These are phyloP conservation scores for Bombus huntii DNA, from an alignment of 1,140 invertebrate genomes.

Conservation along the genomic window DNA sequence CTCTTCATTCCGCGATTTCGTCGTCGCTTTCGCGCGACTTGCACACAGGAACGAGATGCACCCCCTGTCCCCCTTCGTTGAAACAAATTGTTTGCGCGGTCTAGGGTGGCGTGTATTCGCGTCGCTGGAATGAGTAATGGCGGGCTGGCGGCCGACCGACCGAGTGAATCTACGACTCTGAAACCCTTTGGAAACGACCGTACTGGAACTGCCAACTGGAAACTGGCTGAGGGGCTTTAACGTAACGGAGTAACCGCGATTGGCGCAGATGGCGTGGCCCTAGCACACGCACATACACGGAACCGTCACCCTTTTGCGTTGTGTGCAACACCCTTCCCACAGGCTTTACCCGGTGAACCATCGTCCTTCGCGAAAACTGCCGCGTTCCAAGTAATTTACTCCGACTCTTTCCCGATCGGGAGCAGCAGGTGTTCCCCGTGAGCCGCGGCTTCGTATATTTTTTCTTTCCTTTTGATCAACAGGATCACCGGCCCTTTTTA, in stretches of 20 bases:
- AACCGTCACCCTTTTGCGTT: not conserved
- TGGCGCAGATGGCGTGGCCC: constrained; percentile 74
- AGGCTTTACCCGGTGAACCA: not conserved
- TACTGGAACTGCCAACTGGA: constrained; percentile 72
- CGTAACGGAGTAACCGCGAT: constrained; percentile 70
- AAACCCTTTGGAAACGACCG: constrained; percentile 67
- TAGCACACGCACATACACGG: constrained; percentile 34
- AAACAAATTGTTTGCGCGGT: constrained; percentile 72
- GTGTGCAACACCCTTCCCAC: constrained; percentile 14
- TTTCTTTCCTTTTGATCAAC: constrained; percentile 12
- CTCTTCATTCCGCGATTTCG: constrained; percentile 60
- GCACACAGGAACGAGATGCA: constrained; percentile 56
- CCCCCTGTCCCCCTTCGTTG: not conserved
- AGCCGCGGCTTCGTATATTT: not conserved
- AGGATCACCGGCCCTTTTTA: constrained; percentile 28
- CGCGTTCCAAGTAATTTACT: constrained; percentile 39
- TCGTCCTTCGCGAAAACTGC: constrained; percentile 49
- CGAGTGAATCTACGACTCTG: constrained; percentile 70
- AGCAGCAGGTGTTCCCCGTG: constrained; percentile 43
- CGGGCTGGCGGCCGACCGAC: constrained; percentile 64
- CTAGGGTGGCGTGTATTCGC: constrained; percentile 61
- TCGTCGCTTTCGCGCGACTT: constrained; percentile 64
- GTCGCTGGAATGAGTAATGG: constrained; percentile 76
- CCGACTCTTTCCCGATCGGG: constrained; percentile 45
- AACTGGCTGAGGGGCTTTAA: constrained; percentile 72